Percentiles rank a stretch among this genome's conserved stretches.
phyloP scores from a whole-genome alignment of 2,888 invertebrate genomes.

The Acanthococcus lagerstroemiae region DNA sequence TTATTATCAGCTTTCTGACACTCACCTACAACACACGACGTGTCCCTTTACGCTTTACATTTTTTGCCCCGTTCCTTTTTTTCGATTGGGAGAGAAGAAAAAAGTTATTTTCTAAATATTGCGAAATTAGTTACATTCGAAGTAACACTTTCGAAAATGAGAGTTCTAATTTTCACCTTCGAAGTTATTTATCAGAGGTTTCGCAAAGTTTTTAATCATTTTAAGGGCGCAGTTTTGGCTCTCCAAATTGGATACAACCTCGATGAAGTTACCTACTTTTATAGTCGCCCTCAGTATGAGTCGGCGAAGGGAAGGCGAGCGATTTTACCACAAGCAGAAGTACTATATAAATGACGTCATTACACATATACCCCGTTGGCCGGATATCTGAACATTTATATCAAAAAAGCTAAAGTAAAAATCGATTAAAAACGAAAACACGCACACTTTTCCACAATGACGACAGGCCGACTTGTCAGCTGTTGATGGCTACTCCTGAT shows the following conservation, averaged over 20 bases:
- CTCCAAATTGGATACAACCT: too few relatives aligned
- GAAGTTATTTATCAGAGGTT: background rate
- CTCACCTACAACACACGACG: conserved; percentile 32
- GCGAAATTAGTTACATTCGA: background rate
- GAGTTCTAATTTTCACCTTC: background rate
- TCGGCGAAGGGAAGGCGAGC: background rate
- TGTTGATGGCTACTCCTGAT: conserved; percentile 29
- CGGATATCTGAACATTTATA: conserved; percentile 23
- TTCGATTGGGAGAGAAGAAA: background rate
- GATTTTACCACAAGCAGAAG: background rate
- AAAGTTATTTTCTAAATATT: background rate
- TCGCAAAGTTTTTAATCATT: background rate
- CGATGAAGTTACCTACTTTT: too few relatives aligned
- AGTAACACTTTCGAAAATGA: background rate
- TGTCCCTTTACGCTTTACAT: conserved; percentile 24
- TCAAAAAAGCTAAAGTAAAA: conserved; percentile 26
- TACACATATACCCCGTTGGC: background rate
- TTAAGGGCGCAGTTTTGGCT: too few relatives aligned
- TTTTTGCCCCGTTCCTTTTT: conserved; percentile 11
- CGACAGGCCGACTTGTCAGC: conserved; percentile 25
- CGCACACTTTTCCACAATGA: conserved; percentile 24
- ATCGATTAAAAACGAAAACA: conserved; percentile 25
- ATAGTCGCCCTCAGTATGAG: background rate
- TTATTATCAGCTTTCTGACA: conserved; percentile 35
- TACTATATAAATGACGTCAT: conserved; percentile 26